Evolutionary conservation across 2,113 vertebrate genomes (phyloP).

Genomic region (Microcebus ravelobensis): DNA sequence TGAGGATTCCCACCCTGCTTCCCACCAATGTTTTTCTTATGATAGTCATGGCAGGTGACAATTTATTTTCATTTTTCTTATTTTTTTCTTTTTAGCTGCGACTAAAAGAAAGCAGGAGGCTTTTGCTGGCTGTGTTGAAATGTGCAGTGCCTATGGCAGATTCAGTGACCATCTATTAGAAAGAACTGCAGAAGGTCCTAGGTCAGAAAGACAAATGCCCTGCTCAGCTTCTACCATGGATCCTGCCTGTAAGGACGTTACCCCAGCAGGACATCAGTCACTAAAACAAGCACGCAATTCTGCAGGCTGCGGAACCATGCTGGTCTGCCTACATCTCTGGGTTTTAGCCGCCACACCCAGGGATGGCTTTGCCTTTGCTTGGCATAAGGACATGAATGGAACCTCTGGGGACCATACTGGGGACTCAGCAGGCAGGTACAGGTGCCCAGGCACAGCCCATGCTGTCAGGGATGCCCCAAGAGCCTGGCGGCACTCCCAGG

Average conservation of each 20-base stretch:
- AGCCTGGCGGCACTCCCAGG: background rate
- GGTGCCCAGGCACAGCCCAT: background rate
- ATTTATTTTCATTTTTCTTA: conserved; percentile 18
- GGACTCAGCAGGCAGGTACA: fast-evolving
- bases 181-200: background rate
- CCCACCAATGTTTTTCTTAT: background rate
- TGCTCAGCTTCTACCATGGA: fast-evolving
- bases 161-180: background rate
- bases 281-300: fast-evolving
- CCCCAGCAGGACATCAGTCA: background rate
- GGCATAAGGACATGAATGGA: fast-evolving
- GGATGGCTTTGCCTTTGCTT: background rate
- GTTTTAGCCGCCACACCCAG: background rate
- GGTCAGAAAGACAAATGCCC: background rate
- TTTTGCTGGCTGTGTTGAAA: background rate
- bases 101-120: background rate
- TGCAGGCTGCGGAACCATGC: background rate
- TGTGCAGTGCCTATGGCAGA: background rate
- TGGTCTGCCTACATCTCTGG: fast-evolving
- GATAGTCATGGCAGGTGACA: conserved; percentile 32
- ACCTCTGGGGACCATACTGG: fast-evolving
- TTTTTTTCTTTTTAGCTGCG: background rate
- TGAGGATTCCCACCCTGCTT: background rate
- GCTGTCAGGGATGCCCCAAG: fast-evolving
- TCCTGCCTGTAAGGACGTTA: fast-evolving